phyloP scores from a whole-genome alignment of 2,797 vertebrate species.

The Pristis pectinata region DNA sequence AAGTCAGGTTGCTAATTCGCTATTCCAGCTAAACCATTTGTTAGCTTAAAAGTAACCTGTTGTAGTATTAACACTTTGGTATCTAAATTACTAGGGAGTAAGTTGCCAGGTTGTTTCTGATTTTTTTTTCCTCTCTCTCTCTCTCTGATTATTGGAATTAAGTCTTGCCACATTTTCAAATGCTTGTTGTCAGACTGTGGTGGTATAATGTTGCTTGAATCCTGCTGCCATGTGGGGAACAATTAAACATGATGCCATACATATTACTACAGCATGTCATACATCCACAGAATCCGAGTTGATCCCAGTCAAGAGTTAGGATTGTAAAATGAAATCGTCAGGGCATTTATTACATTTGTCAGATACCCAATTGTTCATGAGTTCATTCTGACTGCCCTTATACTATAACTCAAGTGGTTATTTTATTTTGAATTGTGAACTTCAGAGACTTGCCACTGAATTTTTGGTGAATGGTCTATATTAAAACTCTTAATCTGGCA shows the following conservation, averaged over 20 bases:
- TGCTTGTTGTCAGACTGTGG: not conserved
- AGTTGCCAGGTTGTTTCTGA: too few species aligned
- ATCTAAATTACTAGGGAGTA: not conserved
- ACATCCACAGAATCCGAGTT: not conserved
- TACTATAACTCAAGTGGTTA: not conserved
- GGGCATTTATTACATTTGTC: not conserved
- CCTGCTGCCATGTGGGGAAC: not conserved
- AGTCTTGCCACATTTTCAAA: too few species aligned
- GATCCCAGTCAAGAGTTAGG: not conserved
- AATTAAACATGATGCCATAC: not conserved
- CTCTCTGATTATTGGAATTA: not conserved
- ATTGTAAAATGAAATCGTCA: not conserved
- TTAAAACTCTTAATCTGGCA: too few species aligned
- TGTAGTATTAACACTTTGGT: not conserved
- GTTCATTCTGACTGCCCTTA: not conserved
- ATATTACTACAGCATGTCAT: not conserved
- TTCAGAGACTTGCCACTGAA: not conserved
- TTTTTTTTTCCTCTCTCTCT: too few species aligned
- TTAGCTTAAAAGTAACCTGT: not conserved
- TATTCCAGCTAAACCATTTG: not conserved
- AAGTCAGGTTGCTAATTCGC: not conserved
- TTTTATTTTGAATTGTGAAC: not conserved
- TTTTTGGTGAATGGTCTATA: not conserved
- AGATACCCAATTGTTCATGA: not conserved
- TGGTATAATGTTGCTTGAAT: too few species aligned